These are phyloP conservation scores for Xenopus borealis DNA, from an alignment of 2,113 vertebrate species.

Conservation along the genomic window DNA sequence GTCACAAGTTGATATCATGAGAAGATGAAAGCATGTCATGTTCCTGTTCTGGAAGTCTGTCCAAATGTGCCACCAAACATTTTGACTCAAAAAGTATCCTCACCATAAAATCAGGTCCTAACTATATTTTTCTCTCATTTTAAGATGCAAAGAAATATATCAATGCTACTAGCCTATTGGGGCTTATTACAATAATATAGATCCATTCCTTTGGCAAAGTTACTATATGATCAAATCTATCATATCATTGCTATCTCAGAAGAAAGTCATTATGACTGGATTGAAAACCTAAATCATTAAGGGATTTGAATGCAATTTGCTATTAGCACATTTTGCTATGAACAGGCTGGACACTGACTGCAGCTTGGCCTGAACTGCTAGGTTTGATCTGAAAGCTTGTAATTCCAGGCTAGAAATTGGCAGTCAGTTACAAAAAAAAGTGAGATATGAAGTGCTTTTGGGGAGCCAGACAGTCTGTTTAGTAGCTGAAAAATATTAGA, in stretches of 20 bases:
- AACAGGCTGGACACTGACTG: background rate
- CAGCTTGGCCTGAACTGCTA: background rate
- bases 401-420: background rate
- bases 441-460: background rate
- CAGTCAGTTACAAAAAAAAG: background rate
- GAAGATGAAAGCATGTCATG: no score
- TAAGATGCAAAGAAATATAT: no score
- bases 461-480: background rate
- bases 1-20: no score
- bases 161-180: no score
- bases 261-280: background rate
- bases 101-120: no score
- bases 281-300: background rate
- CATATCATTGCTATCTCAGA: background rate
- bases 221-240: background rate
- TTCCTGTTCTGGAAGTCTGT: no score
- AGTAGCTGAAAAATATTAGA: background rate
- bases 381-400: background rate
- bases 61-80: no score
- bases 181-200: no score
- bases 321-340: background rate
- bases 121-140: no score
- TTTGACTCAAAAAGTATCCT: no score
- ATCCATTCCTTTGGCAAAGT: no score
- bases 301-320: background rate